phyloP scores from a whole-genome alignment of 2,113 vertebrate genomes.

The Seriola dumerili region DNA sequence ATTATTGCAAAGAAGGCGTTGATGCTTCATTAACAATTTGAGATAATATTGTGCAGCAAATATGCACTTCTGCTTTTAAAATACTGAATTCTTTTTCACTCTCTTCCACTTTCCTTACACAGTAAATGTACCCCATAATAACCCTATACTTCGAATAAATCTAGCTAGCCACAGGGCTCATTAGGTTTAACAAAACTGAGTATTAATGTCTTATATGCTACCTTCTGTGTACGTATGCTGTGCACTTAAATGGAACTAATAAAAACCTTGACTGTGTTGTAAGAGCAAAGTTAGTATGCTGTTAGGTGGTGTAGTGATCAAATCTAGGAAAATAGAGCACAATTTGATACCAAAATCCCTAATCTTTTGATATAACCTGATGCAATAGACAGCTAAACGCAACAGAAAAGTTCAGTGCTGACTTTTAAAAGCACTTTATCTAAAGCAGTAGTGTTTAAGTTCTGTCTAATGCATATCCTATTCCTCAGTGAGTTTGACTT shows the following conservation, averaged over 20 bases:
- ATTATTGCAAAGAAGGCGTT: slow-evolving; percentile 18
- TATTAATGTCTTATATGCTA: slow-evolving; percentile 21
- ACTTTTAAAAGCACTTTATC: slow-evolving; percentile 53
- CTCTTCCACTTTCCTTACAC: background rate
- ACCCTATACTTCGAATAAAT: background rate
- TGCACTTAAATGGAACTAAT: slow-evolving; percentile 28
- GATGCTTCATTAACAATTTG: background rate
- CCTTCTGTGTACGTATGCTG: slow-evolving; percentile 20
- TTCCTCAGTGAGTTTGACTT: slow-evolving; percentile 52
- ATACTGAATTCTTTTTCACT: background rate
- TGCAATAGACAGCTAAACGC: slow-evolving; percentile 9
- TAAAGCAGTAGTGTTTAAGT: slow-evolving; percentile 47
- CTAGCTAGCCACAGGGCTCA: slow-evolving; percentile 6
- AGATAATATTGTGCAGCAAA: background rate
- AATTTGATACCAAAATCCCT: slow-evolving; percentile 1
- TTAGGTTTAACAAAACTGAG: slow-evolving; percentile 44
- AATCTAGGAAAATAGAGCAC: background rate
- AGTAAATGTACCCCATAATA: slow-evolving; percentile 17
- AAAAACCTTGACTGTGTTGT: background rate
- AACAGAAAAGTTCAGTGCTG: slow-evolving; percentile 17
- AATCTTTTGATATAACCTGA: slow-evolving; percentile 4
- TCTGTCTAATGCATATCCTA: slow-evolving; percentile 49
- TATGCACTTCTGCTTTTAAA: background rate
- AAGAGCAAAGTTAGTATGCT: background rate
- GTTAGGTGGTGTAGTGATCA: background rate